Percentiles rank a stretch among this genome's conserved stretches.
Evolutionary conservation across 2,888 invertebrate genomes (phyloP).

Genomic region (Cybosia mesomella): DNA sequence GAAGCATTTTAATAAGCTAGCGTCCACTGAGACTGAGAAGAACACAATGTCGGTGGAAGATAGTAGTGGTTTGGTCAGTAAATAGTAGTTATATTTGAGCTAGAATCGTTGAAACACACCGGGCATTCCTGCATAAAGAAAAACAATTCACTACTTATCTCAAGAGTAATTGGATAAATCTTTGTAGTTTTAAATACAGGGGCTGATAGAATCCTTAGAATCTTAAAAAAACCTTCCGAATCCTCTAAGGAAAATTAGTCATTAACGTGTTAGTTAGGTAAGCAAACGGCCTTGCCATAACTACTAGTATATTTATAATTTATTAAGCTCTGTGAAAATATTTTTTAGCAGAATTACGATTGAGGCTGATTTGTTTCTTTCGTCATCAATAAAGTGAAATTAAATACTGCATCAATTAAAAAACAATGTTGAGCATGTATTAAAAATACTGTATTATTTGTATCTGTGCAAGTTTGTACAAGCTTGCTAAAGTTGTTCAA

Average conservation of each 20-base stretch:
- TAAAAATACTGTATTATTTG: too few species aligned
- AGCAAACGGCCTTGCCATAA: too few species aligned
- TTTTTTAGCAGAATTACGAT: not conserved
- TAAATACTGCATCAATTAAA: not conserved
- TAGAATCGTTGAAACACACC: not conserved
- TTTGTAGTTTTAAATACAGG: not conserved
- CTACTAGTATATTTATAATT: too few species aligned
- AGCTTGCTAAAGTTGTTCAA: too few species aligned
- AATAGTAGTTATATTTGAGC: conserved; percentile 4
- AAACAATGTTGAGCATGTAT: too few species aligned
- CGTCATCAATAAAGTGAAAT: not conserved
- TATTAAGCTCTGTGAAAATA: too few species aligned
- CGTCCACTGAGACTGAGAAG: conserved; percentile 67
- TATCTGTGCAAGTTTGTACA: too few species aligned
- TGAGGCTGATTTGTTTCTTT: not conserved
- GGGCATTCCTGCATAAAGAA: not conserved
- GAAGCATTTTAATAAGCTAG: conserved; percentile 60
- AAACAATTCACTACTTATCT: not conserved
- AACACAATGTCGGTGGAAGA: conserved; percentile 71
- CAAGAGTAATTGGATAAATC: not conserved
- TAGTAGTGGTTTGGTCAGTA: conserved; percentile 52
- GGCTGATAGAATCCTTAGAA: not conserved
- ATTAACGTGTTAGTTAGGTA: too few species aligned
- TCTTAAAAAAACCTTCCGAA: not conserved
- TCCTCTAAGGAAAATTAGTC: not conserved